Evolutionary conservation across 2,888 invertebrate genomes (phyloP), one percentile per base, ranked within the genome.

Genomic region (Schrankia costaestrigalis): DNA sequence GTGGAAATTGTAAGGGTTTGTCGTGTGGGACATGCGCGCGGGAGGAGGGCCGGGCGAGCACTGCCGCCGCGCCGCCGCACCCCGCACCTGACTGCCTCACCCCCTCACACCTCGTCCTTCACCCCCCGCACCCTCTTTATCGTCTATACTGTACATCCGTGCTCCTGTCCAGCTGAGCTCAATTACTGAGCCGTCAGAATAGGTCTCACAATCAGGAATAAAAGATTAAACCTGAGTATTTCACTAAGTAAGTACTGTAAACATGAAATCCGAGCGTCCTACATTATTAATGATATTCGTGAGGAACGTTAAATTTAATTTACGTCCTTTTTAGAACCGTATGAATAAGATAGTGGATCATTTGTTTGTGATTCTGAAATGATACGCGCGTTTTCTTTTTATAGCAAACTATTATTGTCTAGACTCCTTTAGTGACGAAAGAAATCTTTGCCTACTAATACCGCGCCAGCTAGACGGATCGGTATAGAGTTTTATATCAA

Each of bases 41-140:
- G 78, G 67, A 63, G 57, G 63, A 71, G 70, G 76, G 74, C 71
- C 76, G 75, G 79, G 77, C 74, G 83, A 82, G 83, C 77, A 86
- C 86, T 86, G 85, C n/a, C n/a, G 61, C 67, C 63, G 56, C 58
- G 61, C 48, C 56, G 53, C 56, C 62, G 55, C 69, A 46, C 52
- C 43, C 65, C 49, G 47, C 49, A 48, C 50, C 47, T 46, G 46
- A 46, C 47, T 31, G 34, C 46, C 44, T 36, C 40, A 46, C 41
- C 41, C 46, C 26, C 55, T 36, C 48, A 28, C 31, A 25, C 35
- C 29, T 34, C 32, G 31, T 17, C 44, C 34, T 35, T 47, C 40
- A 47, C 17, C n/a, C 49, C 34, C n/a, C 6, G 19, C 36, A 27
- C 54, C 42, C 17, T 26, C 14, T 3, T 17, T 5, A 25, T 17